Base-by-base conservation (phyloP, 2,797 vertebrate species). In the Channa striata region DNA sequence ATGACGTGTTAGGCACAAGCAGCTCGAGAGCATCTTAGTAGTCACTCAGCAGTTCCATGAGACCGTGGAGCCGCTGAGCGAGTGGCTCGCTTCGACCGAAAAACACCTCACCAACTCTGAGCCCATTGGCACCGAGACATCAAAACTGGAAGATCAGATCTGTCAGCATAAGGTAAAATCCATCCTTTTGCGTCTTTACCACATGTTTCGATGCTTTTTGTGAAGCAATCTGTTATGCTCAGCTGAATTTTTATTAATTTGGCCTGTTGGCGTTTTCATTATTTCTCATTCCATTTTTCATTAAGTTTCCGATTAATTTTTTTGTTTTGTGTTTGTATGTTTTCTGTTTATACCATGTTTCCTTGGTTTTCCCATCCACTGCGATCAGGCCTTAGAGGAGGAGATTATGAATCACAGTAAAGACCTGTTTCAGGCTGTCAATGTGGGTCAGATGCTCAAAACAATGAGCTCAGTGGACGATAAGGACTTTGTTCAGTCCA, bases 41-140 rank as follows among this genome's bases (percentile, higher is more conserved):
- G 97, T 99, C 53, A 98, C 97, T 0, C 96, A 98, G 89, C 96
- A 99, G 87, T 99, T 99, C 88, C 96, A 99, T 0, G 97, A 99
- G 83, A 96, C 95, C 40, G 85, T 99, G 64, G 97, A 99, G 88
- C 98, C 97, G 0, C 82, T 99, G 90, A 93, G 92, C 0, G 97
- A 98, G 64, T 99, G 98, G 98, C 93, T 99, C 6, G 91, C 89
- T 0, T 33, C 89, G 67, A 93, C 95, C 37, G 98, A 99, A 78
- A 99, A 98, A 87, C 95, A 90, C 51, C 94, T 99, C 37, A 92
- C 93, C 14, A 96, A 96, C 83, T 95, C 95, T 5, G 98, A 99
- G 59, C 97, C 97, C 65, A 93, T 97, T 53, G 98, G 98, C 77
- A 99, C 97, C 0, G 96, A 99, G 82, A 95, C 96, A 0, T 90